Base-by-base conservation (phyloP, 2,113 vertebrate genomes). In the Poeciliopsis retropinna region DNA sequence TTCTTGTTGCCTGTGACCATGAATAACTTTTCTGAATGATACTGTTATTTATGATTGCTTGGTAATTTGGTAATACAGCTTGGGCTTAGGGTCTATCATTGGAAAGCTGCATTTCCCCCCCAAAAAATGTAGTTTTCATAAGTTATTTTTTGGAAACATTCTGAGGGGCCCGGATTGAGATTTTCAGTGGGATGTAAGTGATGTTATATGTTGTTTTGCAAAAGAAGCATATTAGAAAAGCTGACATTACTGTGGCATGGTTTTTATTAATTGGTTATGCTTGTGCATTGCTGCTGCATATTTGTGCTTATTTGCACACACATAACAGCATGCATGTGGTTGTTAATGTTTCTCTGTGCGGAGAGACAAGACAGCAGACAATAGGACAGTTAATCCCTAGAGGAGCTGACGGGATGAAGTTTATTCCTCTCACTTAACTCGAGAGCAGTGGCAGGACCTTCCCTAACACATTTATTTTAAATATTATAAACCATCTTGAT, bases 321-420 rank as follows among this genome's bases (percentile, higher is more conserved):
- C 14, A 32, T 27, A 2, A 32, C 8, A 37, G 64, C 57, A 19
- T 25, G 60, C 30, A 22, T 73, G 39, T 57, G 44, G 37, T 15
- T 11, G 9, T 34, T 2, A 47, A 54, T 63, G 61, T 75, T 29
- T 80, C 22, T 86, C 57, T 64, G 10, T 79, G 73, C 39, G 30
- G 60, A 68, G 65, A 37, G 77, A 86, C 63, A 30, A 60, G 44
- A 70, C 76, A 63, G 80, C 79, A 89, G 72, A 88, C 82, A 83
- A 82, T 63, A 80, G 67, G 37, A 73, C 74, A 72, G 73, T 69
- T 90, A 91, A 93, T 90, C 86, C 89, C 75, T 67, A 75, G 75
- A 87, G 91, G 77, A 90, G 89, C 82, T 88, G 89, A 91, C 86
- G 64, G 63, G 85, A 89, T 84, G 69, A 85, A 86, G 78, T 79